phyloP scores from a whole-genome alignment of 1,140 invertebrate genomes.

The Heliothis virescens region DNA sequence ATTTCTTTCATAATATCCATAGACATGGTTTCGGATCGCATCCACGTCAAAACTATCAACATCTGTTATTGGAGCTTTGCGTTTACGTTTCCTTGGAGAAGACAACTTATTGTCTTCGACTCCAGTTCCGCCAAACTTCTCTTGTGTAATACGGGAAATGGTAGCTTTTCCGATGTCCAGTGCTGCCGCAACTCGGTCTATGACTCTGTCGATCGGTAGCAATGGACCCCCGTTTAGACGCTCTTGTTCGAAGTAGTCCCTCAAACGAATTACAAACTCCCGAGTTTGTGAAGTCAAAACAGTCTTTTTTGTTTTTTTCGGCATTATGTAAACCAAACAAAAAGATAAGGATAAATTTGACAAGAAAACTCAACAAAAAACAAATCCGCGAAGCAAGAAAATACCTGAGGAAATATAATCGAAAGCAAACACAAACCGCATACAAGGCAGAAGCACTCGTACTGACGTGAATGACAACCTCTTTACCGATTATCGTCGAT shows the following conservation, averaged over 20 bases:
- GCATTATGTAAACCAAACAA: too few relatives aligned
- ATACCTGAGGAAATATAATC: too few relatives aligned
- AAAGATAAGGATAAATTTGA: too few relatives aligned
- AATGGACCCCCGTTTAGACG: constrained; percentile 45
- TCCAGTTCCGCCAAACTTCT: constrained; percentile 47
- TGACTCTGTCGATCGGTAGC: constrained; percentile 28
- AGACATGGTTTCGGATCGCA: constrained; percentile 48
- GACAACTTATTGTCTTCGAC: constrained; percentile 45
- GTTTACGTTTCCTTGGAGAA: constrained; percentile 28
- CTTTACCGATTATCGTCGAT: too few relatives aligned
- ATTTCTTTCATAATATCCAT: constrained; percentile 47
- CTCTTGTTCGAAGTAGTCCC: constrained; percentile 51
- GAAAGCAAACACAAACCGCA: too few relatives aligned
- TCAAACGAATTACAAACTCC: constrained; percentile 26
- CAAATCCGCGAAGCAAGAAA: too few relatives aligned
- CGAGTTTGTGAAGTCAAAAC: neutral
- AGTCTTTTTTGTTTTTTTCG: too few relatives aligned
- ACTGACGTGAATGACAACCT: too few relatives aligned
- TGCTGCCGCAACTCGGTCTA: constrained; percentile 44
- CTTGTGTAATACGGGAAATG: constrained; percentile 45
- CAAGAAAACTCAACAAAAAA: too few relatives aligned
- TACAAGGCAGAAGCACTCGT: too few relatives aligned
- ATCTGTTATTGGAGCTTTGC: constrained; percentile 19
- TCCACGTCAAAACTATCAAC: constrained; percentile 53
- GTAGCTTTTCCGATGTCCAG: constrained; percentile 44